A percentile compares a stretch with the other conserved stretches of the same genome.
These are phyloP conservation scores for Metellina segmentata DNA, from an alignment of 2,888 invertebrate species.

Conservation along the genomic window DNA sequence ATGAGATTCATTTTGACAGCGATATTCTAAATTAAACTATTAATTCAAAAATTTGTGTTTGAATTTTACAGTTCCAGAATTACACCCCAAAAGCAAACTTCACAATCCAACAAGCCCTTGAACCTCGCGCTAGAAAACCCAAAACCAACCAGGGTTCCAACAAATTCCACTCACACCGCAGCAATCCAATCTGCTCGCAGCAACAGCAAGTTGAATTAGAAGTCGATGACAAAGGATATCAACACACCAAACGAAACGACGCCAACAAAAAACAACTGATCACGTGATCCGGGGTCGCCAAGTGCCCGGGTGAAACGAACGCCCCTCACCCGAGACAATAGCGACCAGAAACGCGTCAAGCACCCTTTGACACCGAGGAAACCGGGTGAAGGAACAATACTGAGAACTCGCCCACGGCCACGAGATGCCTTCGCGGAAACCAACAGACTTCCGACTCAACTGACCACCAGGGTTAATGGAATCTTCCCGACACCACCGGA, in stretches of 20 bases:
- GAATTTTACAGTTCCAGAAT: no score
- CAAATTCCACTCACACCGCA: no score
- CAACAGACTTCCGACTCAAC: constrained; percentile 37
- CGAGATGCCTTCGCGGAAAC: constrained; percentile 46
- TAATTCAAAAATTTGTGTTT: no score
- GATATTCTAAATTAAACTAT: no score
- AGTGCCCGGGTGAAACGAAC: not conserved
- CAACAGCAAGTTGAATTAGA: no score
- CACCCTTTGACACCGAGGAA: constrained; percentile 43
- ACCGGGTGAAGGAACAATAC: constrained; percentile 66
- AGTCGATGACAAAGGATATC: not conserved
- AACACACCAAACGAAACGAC: not conserved
- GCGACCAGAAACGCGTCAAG: constrained; percentile 28
- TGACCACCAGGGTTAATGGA: constrained; percentile 60
- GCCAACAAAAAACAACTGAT: not conserved
- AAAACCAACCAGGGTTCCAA: no score
- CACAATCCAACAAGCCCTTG: no score
- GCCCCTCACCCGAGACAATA: constrained; percentile 32
- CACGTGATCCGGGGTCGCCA: not conserved
- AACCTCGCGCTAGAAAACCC: no score
- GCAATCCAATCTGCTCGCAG: no score
- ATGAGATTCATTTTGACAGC: no score
- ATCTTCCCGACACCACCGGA: constrained; percentile 48
- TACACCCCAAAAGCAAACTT: no score
- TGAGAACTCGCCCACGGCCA: constrained; percentile 65